phyloP scores from a whole-genome alignment of 2,888 invertebrate species.

The Meiosimyza platycephala region DNA sequence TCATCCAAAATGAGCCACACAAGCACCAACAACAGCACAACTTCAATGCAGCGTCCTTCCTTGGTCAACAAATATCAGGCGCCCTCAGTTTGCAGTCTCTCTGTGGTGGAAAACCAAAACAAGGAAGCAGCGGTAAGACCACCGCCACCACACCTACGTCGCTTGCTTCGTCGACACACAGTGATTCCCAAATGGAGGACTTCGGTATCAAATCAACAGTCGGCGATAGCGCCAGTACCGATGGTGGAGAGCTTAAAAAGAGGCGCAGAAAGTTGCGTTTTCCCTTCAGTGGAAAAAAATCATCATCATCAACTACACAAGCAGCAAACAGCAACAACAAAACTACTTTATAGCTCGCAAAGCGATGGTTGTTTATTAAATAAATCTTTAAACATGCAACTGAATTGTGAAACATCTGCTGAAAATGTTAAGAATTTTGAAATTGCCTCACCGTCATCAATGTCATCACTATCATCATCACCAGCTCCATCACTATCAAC shows the following conservation, averaged over 20 bases:
- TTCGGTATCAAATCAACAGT: constrained; percentile 24
- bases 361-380: constrained; percentile 33
- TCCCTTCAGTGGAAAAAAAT: constrained; percentile 46
- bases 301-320: constrained; percentile 15
- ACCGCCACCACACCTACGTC: constrained; percentile 49
- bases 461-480: too few species aligned
- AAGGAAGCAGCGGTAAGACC: constrained; percentile 8
- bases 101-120: background rate
- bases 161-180: constrained; percentile 47
- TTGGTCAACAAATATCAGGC: constrained; percentile 3
- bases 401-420: background rate
- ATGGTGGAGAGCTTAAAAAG: constrained; percentile 46
- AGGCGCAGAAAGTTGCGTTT: constrained; percentile 50
- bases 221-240: constrained; percentile 33
- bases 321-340: constrained; percentile 32
- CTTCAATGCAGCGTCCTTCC: too few species aligned
- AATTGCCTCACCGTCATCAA: too few species aligned
- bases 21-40: too few species aligned
- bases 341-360: constrained; percentile 39
- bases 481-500: too few species aligned
- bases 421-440: too few species aligned
- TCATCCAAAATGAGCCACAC: constrained; percentile 13
- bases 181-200: constrained; percentile 48
- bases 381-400: background rate
- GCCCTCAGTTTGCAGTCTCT: constrained; percentile 26